Conservation (phyloP, 2,113 vertebrate genomes). For the Hippocampus comes region DNA sequence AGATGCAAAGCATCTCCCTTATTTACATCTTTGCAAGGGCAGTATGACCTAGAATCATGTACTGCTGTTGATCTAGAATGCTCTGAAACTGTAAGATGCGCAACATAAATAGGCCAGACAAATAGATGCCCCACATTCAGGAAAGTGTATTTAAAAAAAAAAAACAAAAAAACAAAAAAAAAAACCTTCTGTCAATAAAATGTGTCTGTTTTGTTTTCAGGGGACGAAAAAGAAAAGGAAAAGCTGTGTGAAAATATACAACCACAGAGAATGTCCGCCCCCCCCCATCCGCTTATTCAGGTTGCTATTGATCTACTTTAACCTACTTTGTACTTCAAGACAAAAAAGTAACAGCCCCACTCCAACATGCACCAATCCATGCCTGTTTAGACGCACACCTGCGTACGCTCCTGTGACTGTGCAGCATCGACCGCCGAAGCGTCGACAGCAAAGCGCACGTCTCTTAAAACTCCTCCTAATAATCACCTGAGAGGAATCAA, state of each 20-base stretch:
- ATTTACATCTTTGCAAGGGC: constrained; percentile 40
- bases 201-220: constrained; percentile 9
- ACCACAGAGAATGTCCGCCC: constrained; percentile 14
- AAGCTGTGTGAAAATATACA: constrained; percentile 1
- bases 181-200: constrained; percentile 28
- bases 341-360: constrained; percentile 51
- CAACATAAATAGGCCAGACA: constrained; percentile 38
- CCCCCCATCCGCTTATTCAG: constrained; percentile 42
- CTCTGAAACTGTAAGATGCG: constrained; percentile 23
- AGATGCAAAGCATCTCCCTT: constrained; percentile 24
- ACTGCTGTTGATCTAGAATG: constrained; percentile 39
- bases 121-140: constrained; percentile 35
- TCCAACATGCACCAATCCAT: constrained; percentile 46
- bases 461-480: constrained; percentile 58
- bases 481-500: constrained; percentile 67
- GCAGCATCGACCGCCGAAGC: constrained; percentile 32
- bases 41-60: constrained; percentile 50
- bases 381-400: constrained; percentile 15
- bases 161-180: constrained; percentile 12
- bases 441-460: constrained; percentile 55
- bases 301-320: constrained; percentile 69
- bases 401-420: constrained; percentile 11
- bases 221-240: constrained; percentile 13
- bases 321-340: constrained; percentile 74
- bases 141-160: not conserved